Conservation (phyloP, 2,113 vertebrate species). For the Microcebus lehilahytsara region DNA sequence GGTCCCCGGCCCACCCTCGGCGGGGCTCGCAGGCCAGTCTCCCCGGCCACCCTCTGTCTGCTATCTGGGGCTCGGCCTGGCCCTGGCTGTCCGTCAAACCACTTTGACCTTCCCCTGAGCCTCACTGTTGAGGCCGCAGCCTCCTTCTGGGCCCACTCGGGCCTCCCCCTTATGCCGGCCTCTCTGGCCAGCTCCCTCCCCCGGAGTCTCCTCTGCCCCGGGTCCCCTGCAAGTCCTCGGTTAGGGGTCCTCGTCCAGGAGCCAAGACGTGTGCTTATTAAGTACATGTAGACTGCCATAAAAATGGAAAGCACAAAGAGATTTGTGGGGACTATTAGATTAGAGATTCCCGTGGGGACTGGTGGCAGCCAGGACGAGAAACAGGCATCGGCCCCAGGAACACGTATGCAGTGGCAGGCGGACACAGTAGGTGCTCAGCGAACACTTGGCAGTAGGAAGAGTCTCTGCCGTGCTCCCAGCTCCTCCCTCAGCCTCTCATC, state of each 20-base stretch:
- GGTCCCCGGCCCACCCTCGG: rapidly evolving
- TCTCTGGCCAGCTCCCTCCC: not conserved
- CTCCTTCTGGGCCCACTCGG: not conserved
- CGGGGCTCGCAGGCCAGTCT: not conserved
- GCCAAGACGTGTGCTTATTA: rapidly evolving
- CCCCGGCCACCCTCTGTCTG: rapidly evolving
- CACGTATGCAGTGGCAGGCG: rapidly evolving
- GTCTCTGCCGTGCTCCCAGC: not conserved
- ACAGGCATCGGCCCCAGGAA: rapidly evolving
- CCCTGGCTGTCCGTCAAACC: not conserved
- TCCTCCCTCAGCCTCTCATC: not conserved
- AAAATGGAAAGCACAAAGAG: too few relatives aligned
- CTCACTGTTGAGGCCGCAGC: not conserved
- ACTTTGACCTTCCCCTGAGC: too few relatives aligned
- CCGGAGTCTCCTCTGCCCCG: rapidly evolving
- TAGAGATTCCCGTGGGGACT: rapidly evolving
- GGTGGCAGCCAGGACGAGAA: not conserved
- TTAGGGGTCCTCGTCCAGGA: rapidly evolving
- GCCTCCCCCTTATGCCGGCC: not conserved
- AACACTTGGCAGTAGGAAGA: not conserved
- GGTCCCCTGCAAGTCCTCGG: not conserved
- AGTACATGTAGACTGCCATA: not conserved
- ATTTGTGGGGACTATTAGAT: too few relatives aligned
- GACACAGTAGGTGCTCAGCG: not conserved
- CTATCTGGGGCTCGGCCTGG: not conserved